Conservation (phyloP, 2,888 invertebrate species). For the Rhamphomyia laevipes region DNA sequence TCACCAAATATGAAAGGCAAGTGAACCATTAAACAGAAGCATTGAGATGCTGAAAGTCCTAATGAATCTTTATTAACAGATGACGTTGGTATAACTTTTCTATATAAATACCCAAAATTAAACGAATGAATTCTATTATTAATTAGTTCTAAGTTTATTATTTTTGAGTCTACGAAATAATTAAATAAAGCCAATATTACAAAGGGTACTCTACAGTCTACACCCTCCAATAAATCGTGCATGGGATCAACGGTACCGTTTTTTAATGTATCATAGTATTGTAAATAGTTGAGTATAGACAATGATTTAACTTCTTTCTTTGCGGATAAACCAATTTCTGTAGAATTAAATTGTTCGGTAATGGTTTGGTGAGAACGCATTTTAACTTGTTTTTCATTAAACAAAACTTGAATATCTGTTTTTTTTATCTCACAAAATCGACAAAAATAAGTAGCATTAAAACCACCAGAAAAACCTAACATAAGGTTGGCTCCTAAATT, state of each 20-base stretch:
- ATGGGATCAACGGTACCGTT: conserved; percentile 10
- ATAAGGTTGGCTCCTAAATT: conserved; percentile 10
- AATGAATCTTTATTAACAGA: conserved; percentile 7
- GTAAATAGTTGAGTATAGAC: conserved; percentile 6
- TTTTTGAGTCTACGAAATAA: conserved; percentile 4
- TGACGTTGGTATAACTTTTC: conserved; percentile 5
- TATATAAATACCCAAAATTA: conserved; percentile 5
- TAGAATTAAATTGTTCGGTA: not conserved
- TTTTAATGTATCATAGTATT: conserved; percentile 6
- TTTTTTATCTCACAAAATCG: conserved; percentile 8
- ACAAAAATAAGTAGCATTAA: conserved; percentile 8
- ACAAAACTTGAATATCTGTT: conserved; percentile 7
- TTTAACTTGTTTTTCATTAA: conserved; percentile 4
- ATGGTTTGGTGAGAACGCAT: not conserved
- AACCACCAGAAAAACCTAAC: conserved; percentile 7
- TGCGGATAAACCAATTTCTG: not conserved
- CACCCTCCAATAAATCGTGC: conserved; percentile 12
- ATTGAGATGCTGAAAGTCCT: conserved; percentile 7
- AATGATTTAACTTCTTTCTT: conserved; percentile 4
- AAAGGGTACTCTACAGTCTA: conserved; percentile 7
- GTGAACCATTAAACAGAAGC: conserved; percentile 7
- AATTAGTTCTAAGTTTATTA: conserved; percentile 6
- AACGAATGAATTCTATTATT: conserved; percentile 10
- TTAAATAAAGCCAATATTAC: conserved; percentile 6
- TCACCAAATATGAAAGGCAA: conserved; percentile 10